A percentile compares a stretch with the other conserved stretches of the same genome.
These are phyloP conservation scores for Lissonota sp. DNA, from an alignment of 2,888 invertebrate genomes.

Conservation along the genomic window DNA sequence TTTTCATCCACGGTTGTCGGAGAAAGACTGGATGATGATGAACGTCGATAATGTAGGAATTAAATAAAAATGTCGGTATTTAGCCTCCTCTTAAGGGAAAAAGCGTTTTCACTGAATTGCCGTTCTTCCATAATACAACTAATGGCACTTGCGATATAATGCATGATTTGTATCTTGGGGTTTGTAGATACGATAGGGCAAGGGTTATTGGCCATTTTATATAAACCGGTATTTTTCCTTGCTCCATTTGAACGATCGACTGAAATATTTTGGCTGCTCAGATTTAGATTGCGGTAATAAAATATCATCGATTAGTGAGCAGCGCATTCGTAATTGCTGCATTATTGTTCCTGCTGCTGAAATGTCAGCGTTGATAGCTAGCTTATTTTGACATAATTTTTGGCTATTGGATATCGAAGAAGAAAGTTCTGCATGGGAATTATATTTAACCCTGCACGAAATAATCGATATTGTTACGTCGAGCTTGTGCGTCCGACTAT, in stretches of 20 bases:
- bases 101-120: no score
- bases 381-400: slow-evolving; percentile 48
- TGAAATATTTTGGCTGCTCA: slow-evolving; percentile 47
- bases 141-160: no score
- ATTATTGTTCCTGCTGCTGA: slow-evolving; percentile 55
- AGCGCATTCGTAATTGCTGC: slow-evolving; percentile 29
- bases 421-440: slow-evolving; percentile 51
- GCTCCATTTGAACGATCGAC: slow-evolving; percentile 47
- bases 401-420: slow-evolving; percentile 53
- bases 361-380: slow-evolving; percentile 37
- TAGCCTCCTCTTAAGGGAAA: no score
- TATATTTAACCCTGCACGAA: slow-evolving; percentile 44
- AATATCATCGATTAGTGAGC: slow-evolving; percentile 16
- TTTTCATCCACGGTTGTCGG: no score
- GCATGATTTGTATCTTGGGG: no score
- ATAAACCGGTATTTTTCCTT: slow-evolving; percentile 51
- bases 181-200: slow-evolving; percentile 60
- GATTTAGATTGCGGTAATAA: slow-evolving; percentile 47
- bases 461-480: slow-evolving; percentile 42
- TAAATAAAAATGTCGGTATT: no score
- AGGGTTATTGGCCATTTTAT: slow-evolving; percentile 54
- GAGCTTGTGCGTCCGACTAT: slow-evolving; percentile 14
- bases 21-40: no score
- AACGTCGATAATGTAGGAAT: no score
- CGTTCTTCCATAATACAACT: no score